These are phyloP conservation scores for Heteropelma amictum DNA, from an alignment of 2,888 invertebrate species.

Conservation along the genomic window DNA sequence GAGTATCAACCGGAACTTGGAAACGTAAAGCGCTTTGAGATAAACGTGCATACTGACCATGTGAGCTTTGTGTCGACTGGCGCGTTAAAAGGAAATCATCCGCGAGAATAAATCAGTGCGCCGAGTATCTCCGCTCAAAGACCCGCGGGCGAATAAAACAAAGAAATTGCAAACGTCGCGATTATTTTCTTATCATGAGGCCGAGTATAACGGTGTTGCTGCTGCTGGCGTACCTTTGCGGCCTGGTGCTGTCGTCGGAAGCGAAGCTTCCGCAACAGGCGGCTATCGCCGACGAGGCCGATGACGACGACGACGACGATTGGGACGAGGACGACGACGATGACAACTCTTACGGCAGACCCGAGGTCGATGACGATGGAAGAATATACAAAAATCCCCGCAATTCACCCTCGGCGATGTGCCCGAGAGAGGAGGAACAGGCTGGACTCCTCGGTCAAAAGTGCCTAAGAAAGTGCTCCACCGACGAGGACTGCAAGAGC, in stretches of 20 bases:
- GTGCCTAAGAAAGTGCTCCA: slow-evolving; percentile 94
- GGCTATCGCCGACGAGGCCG: slow-evolving; percentile 78
- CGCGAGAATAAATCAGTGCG: too few species aligned
- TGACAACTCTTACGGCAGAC: slow-evolving; percentile 70
- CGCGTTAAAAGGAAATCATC: not conserved
- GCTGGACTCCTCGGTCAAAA: slow-evolving; percentile 90
- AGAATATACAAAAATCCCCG: slow-evolving; percentile 92
- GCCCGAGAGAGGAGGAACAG: slow-evolving; percentile 92
- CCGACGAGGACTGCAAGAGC: slow-evolving; percentile 97
- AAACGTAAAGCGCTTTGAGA: slow-evolving; percentile 28
- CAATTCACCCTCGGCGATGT: slow-evolving; percentile 91
- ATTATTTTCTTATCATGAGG: slow-evolving; percentile 65
- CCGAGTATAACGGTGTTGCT: slow-evolving; percentile 65
- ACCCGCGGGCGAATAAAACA: too few species aligned
- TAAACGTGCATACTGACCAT: slow-evolving; percentile 38
- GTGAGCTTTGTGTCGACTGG: slow-evolving; percentile 30
- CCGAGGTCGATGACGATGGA: slow-evolving; percentile 88
- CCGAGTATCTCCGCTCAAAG: too few species aligned
- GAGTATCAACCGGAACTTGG: slow-evolving; percentile 14
- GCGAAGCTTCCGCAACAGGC: slow-evolving; percentile 73
- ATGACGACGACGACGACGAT: slow-evolving; percentile 79
- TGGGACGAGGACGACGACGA: slow-evolving; percentile 79
- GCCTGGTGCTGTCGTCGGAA: slow-evolving; percentile 67
- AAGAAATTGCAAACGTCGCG: not conserved
- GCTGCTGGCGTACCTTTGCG: slow-evolving; percentile 66